Percentiles rank a stretch among this genome's conserved stretches.
phyloP scores from a whole-genome alignment of 1,140 invertebrate genomes.

The Aphaenogaster floridana region DNA sequence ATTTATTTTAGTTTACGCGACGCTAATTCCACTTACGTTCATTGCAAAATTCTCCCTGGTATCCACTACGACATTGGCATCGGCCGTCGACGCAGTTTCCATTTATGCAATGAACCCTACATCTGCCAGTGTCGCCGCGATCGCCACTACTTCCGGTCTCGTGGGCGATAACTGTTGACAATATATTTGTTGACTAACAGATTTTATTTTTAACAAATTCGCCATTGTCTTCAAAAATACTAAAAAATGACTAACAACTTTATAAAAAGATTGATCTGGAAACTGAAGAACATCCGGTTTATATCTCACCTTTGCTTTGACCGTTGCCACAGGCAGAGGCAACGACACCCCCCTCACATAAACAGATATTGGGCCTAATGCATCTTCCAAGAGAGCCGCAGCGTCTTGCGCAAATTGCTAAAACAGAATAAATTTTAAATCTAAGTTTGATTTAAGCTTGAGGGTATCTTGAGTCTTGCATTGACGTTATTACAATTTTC shows the following conservation, averaged over 20 bases:
- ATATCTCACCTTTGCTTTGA: conserved; percentile 73
- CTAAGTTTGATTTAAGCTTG: neutral
- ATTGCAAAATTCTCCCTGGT: conserved; percentile 92
- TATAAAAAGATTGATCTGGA: conserved; percentile 32
- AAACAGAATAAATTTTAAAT: conserved; percentile 82
- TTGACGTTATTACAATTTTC: neutral
- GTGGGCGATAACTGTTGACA: conserved; percentile 64
- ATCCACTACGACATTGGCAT: conserved; percentile 92
- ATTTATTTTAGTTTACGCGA: neutral
- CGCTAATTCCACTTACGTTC: conserved; percentile 90
- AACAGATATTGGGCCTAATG: conserved; percentile 93
- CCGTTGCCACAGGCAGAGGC: conserved; percentile 85
- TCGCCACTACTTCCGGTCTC: conserved; percentile 75
- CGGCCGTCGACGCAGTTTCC: conserved; percentile 91
- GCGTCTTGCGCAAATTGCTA: conserved; percentile 91
- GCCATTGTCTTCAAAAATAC: neutral
- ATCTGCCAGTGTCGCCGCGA: conserved; percentile 86
- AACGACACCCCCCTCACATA: conserved; percentile 90
- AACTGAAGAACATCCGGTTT: neutral
- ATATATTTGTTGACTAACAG: neutral
- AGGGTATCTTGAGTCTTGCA: neutral
- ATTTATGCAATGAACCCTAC: conserved; percentile 91
- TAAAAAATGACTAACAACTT: conserved; percentile 62
- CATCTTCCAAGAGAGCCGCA: conserved; percentile 92
- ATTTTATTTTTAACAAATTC: neutral